Conservation (phyloP, 2,888 invertebrate species). For the Isotomurus palustris region DNA sequence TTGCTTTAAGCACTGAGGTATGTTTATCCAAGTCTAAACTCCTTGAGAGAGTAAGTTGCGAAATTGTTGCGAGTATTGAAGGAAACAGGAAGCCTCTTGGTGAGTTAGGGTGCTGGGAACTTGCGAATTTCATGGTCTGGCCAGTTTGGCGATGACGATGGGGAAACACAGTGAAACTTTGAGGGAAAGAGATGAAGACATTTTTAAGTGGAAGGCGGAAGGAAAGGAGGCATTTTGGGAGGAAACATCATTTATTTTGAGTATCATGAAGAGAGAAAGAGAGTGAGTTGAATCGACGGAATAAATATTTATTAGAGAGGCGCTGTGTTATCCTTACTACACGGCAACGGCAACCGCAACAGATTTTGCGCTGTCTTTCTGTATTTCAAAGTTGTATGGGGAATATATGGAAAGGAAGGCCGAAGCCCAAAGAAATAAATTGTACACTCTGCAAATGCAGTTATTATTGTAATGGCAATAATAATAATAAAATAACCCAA, state of each 20-base stretch:
- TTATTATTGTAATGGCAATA: constrained; percentile 6
- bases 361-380: no score
- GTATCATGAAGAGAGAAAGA: neutral
- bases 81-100: no score
- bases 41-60: no score
- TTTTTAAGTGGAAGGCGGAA: constrained; percentile 12
- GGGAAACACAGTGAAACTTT: neutral
- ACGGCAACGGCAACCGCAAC: no score
- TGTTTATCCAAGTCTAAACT: no score
- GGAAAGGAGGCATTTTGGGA: constrained; percentile 5
- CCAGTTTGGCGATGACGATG: no score
- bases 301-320: constrained; percentile 10
- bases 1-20: no score
- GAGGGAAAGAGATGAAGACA: constrained; percentile 5
- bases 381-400: no score
- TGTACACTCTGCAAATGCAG: neutral
- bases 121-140: no score
- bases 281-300: constrained; percentile 3
- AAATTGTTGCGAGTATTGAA: no score
- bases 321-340: no score
- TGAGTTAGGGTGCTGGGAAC: no score
- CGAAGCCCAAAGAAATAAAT: neutral
- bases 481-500: constrained; percentile 5
- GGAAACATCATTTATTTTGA: constrained; percentile 8
- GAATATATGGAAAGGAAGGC: neutral